Conservation (phyloP, 2,888 invertebrate genomes). For the Charanyca ferruginea region DNA sequence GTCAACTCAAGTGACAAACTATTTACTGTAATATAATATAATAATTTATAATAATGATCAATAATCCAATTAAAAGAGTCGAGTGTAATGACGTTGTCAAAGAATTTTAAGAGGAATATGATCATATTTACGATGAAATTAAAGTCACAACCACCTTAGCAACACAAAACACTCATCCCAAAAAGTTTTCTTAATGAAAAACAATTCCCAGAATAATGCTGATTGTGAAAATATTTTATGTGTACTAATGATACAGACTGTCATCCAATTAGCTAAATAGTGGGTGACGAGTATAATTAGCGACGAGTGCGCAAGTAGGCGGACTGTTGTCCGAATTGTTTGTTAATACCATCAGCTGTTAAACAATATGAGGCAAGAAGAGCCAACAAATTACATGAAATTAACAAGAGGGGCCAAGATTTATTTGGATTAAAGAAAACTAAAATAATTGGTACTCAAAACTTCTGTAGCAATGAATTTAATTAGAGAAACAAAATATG, state of each 20-base stretch:
- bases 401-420: neutral
- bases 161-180: neutral
- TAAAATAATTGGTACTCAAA: neutral
- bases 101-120: no score
- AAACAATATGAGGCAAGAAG: conserved; percentile 43
- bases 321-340: conserved; percentile 47
- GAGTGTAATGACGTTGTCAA: no score
- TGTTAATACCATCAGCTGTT: conserved; percentile 41
- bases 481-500: neutral
- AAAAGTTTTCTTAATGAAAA: conserved; percentile 20
- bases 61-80: no score
- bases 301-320: conserved; percentile 50
- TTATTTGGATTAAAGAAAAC: neutral
- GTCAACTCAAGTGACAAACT: no score
- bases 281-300: conserved; percentile 63
- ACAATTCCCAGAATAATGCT: conserved; percentile 36
- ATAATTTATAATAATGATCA: no score
- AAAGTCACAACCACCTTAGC: neutral
- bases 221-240: conserved; percentile 53
- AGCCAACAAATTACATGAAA: conserved; percentile 26
- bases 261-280: conserved; percentile 66
- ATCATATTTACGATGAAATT: neutral
- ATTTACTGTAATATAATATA: no score
- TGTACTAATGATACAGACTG: conserved; percentile 55
- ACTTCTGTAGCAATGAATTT: neutral